phyloP scores from a whole-genome alignment of 2,797 vertebrate species.

The Sebastes elongatus region DNA sequence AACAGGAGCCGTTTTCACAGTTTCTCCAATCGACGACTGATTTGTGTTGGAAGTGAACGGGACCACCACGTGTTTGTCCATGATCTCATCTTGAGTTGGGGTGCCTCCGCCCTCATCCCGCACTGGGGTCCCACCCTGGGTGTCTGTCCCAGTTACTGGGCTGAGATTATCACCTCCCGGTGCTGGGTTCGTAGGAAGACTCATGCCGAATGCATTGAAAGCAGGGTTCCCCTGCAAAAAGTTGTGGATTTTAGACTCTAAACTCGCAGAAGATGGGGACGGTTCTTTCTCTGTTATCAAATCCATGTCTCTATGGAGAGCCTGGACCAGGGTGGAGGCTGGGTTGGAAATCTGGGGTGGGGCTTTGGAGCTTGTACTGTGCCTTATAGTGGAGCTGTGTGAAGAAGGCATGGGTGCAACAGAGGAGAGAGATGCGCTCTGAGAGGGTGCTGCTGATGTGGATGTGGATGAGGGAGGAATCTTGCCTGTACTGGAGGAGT shows the following conservation, averaged over 20 bases:
- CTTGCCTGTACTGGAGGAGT: slow-evolving; percentile 60
- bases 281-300: slow-evolving; percentile 48
- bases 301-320: slow-evolving; percentile 64
- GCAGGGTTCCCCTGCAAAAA: slow-evolving; percentile 93
- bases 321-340: slow-evolving; percentile 81
- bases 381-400: slow-evolving; percentile 58
- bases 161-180: slow-evolving; percentile 57
- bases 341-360: slow-evolving; percentile 48
- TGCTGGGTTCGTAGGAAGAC: slow-evolving; percentile 79
- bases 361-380: slow-evolving; percentile 52
- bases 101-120: slow-evolving; percentile 94
- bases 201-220: slow-evolving; percentile 88
- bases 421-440: slow-evolving; percentile 45
- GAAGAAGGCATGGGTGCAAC: slow-evolving; percentile 36
- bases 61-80: slow-evolving; percentile 87
- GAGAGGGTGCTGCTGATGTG: slow-evolving; percentile 49
- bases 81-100: slow-evolving; percentile 96
- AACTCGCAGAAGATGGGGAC: slow-evolving; percentile 63
- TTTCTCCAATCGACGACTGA: slow-evolving; percentile 13
- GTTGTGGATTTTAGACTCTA: slow-evolving; percentile 96
- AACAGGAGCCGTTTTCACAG: background rate
- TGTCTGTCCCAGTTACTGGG: slow-evolving; percentile 83
- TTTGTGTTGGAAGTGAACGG: slow-evolving; percentile 50
- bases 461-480: slow-evolving; percentile 46
- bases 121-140: slow-evolving; percentile 91